These are phyloP conservation scores for Cryptotis parvus DNA, from an alignment of 2,113 vertebrate genomes.

Conservation along the genomic window DNA sequence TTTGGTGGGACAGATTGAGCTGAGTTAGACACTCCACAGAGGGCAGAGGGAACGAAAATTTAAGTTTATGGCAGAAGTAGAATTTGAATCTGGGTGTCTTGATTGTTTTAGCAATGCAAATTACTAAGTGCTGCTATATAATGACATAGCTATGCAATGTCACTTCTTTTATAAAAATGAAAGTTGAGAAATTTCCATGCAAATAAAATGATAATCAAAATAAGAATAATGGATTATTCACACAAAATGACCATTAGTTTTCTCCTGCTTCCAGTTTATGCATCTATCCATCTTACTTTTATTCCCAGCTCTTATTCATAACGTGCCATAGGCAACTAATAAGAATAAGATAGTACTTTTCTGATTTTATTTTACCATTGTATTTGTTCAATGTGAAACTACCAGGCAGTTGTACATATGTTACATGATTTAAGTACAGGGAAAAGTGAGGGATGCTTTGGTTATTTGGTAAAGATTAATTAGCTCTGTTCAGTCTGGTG, in stretches of 20 bases:
- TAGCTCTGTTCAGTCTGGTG: no score
- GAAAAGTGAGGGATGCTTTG: not conserved
- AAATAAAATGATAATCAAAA: not conserved
- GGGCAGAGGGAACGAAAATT: not conserved
- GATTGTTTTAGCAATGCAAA: not conserved
- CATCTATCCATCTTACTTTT: not conserved
- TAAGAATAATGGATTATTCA: not conserved
- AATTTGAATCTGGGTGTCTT: not conserved
- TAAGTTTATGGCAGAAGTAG: not conserved
- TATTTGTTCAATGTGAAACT: not conserved
- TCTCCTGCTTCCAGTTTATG: not conserved
- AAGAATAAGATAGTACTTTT: fast-evolving
- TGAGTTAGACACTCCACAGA: not conserved
- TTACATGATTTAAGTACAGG: not conserved
- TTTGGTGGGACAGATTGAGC: fast-evolving
- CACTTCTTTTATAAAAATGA: not conserved
- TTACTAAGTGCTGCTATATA: not conserved
- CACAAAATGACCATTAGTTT: not conserved
- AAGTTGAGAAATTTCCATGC: not conserved
- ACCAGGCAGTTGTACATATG: not conserved
- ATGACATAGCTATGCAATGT: not conserved
- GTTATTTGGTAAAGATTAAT: not conserved
- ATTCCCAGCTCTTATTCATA: not conserved
- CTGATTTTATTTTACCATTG: not conserved
- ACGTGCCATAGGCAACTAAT: not conserved